These are phyloP conservation scores for Holothuria leucospilota DNA, from an alignment of 53 echinoderm and acorn worm genomes.

Conservation along the genomic window DNA sequence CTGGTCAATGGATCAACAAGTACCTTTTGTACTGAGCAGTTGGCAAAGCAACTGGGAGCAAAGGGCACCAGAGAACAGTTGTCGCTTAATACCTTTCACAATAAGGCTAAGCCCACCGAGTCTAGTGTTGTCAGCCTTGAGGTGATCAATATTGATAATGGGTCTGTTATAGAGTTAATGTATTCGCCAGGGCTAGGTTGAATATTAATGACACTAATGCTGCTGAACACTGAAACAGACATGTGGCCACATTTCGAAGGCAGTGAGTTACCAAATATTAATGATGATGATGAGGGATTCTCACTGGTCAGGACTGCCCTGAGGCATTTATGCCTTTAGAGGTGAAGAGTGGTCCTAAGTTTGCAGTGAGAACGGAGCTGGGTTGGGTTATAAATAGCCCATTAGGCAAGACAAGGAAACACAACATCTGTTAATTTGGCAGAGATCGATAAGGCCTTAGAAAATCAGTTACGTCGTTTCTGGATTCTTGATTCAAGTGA, in stretches of 20 bases:
- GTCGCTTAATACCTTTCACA: too few relatives aligned
- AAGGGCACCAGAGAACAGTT: neutral
- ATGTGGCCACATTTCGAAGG: neutral
- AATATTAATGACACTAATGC: neutral
- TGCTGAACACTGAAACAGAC: neutral
- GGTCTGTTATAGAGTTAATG: neutral
- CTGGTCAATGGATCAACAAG: conserved; percentile 24
- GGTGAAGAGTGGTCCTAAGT: neutral
- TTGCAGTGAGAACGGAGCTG: neutral
- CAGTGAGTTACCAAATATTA: neutral
- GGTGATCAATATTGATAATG: neutral
- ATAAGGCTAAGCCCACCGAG: too few relatives aligned
- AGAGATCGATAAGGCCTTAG: neutral
- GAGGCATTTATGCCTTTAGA: neutral
- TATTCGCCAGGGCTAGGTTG: neutral
- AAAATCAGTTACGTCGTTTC: neutral
- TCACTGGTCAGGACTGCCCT: neutral
- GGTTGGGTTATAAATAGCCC: neutral
- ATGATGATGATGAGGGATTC: neutral
- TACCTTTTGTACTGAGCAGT: neutral
- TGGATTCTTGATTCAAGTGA: neutral
- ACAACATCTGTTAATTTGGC: neutral
- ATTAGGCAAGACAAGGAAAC: neutral
- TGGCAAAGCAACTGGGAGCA: neutral
- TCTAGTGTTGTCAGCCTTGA: neutral